Evolutionary conservation across 2,113 vertebrate species (phyloP), one percentile per base, ranked within the genome.

Genomic region (Lepus timidus): DNA sequence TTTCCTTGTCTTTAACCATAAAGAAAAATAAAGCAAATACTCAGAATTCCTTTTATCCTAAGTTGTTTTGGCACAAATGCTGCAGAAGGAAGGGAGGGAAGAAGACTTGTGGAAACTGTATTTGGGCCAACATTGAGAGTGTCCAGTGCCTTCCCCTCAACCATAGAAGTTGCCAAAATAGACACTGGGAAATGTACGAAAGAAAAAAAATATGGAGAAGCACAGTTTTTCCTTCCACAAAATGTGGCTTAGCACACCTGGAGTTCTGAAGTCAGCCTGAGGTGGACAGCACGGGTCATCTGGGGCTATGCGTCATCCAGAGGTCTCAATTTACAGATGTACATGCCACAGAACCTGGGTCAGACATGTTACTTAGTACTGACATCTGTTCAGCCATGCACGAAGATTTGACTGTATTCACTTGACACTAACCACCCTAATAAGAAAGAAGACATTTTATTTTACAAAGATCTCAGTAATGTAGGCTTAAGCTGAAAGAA

Each of bases 311-410:
- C 0, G 1, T 49, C 75, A n/a, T 19, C 52, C 1, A 70, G 4
- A 89, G 51, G 51, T 33, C 16, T 49, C 31, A 12, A 1, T 36
- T 31, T 14, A n/a, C 49, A 55, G 27, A 3, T 0, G 9, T 2
- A 12, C 22, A 33, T 0, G 17, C 4, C 27, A 3, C 0, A 55
- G 39, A n/a, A 10, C 27, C 4, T 0, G 1, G 1, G 11, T 25
- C 67, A 3, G 65, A 65, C 12, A 12, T 17, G 49, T 16, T 6
- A 5, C 9, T 33, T 2, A 9, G 39, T 14, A 11, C 27, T 4
- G 19, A 81, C 9, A 27, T 52, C 49, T 67, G 25, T 76, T 33
- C 52, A 36, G 17, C n/a, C 17, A 4, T 11, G 73, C 13, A 4
- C 9, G 73, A 68, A 84, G 64, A 51, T 71, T 3, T 22, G 1